A percentile compares a stretch with the other conserved stretches of the same genome.
Conservation (phyloP, 1,140 invertebrate species). For the Trichonephila clavata region DNA sequence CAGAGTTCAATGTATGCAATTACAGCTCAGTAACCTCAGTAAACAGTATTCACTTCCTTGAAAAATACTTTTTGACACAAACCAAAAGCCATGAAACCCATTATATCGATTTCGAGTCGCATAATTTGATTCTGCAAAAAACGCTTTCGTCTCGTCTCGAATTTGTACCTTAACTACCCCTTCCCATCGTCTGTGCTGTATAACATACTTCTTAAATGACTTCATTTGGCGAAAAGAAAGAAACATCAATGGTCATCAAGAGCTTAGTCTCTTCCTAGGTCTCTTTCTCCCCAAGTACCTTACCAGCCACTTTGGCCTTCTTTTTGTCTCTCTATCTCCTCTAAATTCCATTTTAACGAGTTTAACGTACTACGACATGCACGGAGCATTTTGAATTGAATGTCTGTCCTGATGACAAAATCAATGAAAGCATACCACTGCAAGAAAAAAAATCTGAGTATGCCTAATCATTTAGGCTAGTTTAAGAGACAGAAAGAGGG, state of each 20-base stretch:
- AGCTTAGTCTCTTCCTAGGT: not conserved
- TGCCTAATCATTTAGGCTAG: constrained; percentile 43
- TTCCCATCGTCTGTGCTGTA: not conserved
- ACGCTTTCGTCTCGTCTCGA: not conserved
- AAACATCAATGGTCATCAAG: constrained; percentile 30
- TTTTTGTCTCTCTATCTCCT: not conserved
- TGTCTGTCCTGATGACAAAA: constrained; percentile 50
- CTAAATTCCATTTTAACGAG: constrained; percentile 46
- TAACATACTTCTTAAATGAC: not conserved
- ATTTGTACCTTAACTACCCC: not conserved
- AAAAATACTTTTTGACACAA: not conserved
- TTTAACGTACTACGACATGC: constrained; percentile 1
- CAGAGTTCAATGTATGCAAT: too few species aligned
- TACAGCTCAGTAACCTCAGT: not conserved
- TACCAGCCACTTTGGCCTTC: not conserved
- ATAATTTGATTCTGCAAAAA: not conserved
- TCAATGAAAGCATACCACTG: constrained; percentile 6
- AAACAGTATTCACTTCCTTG: not conserved
- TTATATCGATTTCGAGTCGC: not conserved
- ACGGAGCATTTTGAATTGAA: constrained; percentile 44
- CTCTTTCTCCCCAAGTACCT: not conserved
- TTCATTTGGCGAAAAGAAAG: constrained; percentile 4
- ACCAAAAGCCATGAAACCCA: not conserved
- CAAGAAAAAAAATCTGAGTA: not conserved
- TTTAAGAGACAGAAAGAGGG: not conserved